These are phyloP conservation scores for Platycnemis pennipes DNA, from an alignment of 2,888 invertebrate species.

Conservation along the genomic window DNA sequence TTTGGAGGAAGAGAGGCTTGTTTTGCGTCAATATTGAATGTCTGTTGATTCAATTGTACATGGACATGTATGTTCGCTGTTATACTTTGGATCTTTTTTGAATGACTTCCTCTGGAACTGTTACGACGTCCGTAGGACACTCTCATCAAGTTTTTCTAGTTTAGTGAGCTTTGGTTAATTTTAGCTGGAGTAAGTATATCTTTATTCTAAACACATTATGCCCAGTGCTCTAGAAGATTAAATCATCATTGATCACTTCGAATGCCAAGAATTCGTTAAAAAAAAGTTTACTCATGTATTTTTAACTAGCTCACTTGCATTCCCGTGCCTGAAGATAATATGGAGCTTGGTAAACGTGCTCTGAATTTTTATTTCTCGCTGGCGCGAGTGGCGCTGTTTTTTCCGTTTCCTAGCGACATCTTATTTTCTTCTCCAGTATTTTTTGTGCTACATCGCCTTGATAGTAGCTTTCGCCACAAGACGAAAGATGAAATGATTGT, in stretches of 20 bases:
- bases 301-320: not conserved
- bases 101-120: not conserved
- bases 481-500: too few species aligned
- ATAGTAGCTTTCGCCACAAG: too few species aligned
- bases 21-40: too few species aligned
- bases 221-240: not conserved
- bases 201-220: not conserved
- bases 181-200: not conserved
- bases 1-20: too few species aligned
- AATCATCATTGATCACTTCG: not conserved
- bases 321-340: not conserved
- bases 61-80: too few species aligned
- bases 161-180: not conserved
- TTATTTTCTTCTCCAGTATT: not conserved
- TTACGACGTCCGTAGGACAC: not conserved
- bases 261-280: not conserved
- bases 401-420: not conserved
- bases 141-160: not conserved
- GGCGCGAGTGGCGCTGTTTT: not conserved
- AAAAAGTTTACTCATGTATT: not conserved
- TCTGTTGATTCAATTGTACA: too few species aligned
- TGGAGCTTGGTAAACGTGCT: not conserved
- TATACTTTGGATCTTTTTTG: too few species aligned
- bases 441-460: not conserved
- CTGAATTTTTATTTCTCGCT: not conserved